These are phyloP conservation scores for Pocillopora meandrina DNA, from an alignment of 92 coral and sea anemone genomes.

Conservation along the genomic window DNA sequence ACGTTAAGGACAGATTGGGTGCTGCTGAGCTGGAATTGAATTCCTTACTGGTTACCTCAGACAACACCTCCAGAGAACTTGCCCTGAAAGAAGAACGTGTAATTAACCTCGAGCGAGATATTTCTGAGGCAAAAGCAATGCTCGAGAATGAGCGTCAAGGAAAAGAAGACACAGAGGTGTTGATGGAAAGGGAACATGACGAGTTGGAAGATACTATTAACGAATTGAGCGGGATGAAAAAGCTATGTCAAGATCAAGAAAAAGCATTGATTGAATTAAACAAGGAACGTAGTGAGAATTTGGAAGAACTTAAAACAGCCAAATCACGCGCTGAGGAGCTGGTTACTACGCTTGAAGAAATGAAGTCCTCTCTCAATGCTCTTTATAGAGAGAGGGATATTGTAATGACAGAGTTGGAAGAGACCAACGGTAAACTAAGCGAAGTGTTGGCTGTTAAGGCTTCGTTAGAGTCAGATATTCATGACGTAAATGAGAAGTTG, in stretches of 20 bases:
- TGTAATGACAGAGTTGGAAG: conserved; percentile 48
- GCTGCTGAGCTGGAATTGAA: conserved; percentile 27
- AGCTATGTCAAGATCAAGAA: conserved; percentile 27
- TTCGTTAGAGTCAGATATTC: conserved; percentile 2
- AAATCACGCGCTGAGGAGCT: conserved; percentile 39
- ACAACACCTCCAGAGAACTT: conserved; percentile 8
- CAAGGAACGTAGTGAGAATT: conserved; percentile 26
- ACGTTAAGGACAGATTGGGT: conserved; percentile 27
- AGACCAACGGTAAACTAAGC: conserved; percentile 8
- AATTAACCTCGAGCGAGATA: conserved; percentile 15
- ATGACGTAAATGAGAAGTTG: conserved; percentile 7
- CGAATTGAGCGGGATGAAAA: neutral
- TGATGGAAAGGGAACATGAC: conserved; percentile 19
- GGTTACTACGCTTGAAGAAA: conserved; percentile 15
- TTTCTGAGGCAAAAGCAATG: conserved; percentile 25
- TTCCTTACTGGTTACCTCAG: neutral
- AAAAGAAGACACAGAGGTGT: conserved; percentile 11
- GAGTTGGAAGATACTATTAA: conserved; percentile 26
- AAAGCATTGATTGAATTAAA: conserved; percentile 26
- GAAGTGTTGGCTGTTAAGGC: conserved; percentile 19
- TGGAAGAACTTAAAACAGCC: conserved; percentile 27
- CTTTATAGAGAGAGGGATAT: conserved; percentile 46
- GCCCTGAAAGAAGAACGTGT: conserved; percentile 5
- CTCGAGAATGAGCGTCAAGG: conserved; percentile 23
- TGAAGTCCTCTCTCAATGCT: conserved; percentile 27